Percentiles rank a stretch among this genome's conserved stretches.
Evolutionary conservation across 1,140 invertebrate species (phyloP).

Genomic region (Aphaenogaster floridana): DNA sequence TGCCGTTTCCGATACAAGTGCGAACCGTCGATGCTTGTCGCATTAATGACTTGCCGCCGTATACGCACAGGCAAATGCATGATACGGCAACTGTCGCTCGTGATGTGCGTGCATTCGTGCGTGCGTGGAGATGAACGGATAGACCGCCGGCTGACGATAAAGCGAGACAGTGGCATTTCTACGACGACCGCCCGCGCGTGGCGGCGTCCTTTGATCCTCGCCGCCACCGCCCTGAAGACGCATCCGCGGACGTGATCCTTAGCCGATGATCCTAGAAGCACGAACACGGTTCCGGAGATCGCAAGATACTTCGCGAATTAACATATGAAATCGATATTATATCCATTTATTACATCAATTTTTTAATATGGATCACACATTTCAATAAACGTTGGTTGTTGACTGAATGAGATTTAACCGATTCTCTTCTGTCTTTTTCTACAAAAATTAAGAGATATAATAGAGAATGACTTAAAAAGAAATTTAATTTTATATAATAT

Average conservation of each 20-base stretch:
- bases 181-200: conserved; percentile 68
- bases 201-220: conserved; percentile 79
- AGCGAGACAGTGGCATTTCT: conserved; percentile 76
- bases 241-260: conserved; percentile 42
- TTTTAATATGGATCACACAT: too few relatives aligned
- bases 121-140: conserved; percentile 52
- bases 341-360: too few relatives aligned
- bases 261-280: neutral
- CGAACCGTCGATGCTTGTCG: conserved; percentile 40
- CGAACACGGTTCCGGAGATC: conserved; percentile 19
- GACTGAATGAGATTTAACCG: too few relatives aligned
- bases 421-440: too few relatives aligned
- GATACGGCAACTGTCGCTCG: conserved; percentile 29
- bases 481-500: too few relatives aligned
- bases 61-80: conserved; percentile 53
- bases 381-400: too few relatives aligned
- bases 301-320: conserved; percentile 3
- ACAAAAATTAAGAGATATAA: too few relatives aligned
- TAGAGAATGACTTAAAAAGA: too few relatives aligned
- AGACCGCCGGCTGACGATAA: conserved; percentile 36
- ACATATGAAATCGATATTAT: too few relatives aligned
- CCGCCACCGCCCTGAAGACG: conserved; percentile 53
- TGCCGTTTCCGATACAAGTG: conserved; percentile 53
- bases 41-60: conserved; percentile 45
- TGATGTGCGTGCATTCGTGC: conserved; percentile 55